A percentile compares a stretch with the other conserved stretches of the same genome.
Evolutionary conservation across 1,140 invertebrate genomes (phyloP).

Genomic region (Drosophila arawakana): DNA sequence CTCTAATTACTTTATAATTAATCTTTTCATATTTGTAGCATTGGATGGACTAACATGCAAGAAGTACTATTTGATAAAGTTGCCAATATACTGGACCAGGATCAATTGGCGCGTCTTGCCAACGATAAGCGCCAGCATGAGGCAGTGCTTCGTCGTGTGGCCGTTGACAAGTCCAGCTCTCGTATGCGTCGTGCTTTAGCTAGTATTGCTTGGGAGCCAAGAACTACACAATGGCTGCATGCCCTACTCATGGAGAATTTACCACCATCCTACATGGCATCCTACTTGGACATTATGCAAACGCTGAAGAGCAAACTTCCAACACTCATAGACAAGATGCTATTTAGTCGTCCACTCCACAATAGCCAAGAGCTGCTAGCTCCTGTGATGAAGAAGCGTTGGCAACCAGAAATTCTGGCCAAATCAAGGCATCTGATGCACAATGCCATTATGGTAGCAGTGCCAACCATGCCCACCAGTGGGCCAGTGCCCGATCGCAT

Average conservation of each 20-base stretch:
- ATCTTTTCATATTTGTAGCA: conserved; percentile 82
- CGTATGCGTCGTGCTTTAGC: conserved; percentile 89
- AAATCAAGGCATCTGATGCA: conserved; percentile 88
- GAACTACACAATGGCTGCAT: conserved; percentile 92
- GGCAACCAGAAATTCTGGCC: conserved; percentile 88
- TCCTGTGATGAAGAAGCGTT: conserved; percentile 89
- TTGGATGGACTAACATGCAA: conserved; percentile 88
- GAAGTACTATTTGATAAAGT: conserved; percentile 88
- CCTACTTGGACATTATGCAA: conserved; percentile 93
- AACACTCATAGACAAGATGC: conserved; percentile 91
- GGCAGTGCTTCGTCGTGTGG: conserved; percentile 88
- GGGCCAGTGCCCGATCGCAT: conserved; percentile 86
- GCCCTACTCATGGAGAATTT: conserved; percentile 89
- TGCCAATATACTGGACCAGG: conserved; percentile 89
- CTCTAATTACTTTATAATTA: background rate
- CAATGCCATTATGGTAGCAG: conserved; percentile 89
- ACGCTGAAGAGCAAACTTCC: conserved; percentile 91
- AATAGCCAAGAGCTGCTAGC: conserved; percentile 85
- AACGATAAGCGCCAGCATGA: conserved; percentile 86
- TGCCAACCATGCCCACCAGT: conserved; percentile 87
- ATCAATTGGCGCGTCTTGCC: conserved; percentile 89
- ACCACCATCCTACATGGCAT: conserved; percentile 88
- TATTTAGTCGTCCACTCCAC: conserved; percentile 87
- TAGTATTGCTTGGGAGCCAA: conserved; percentile 89
- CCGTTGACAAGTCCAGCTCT: conserved; percentile 90